A percentile compares a stretch with the other conserved stretches of the same genome.
Evolutionary conservation across 1,140 invertebrate species (phyloP).

Genomic region (Frieseomelitta varia): DNA sequence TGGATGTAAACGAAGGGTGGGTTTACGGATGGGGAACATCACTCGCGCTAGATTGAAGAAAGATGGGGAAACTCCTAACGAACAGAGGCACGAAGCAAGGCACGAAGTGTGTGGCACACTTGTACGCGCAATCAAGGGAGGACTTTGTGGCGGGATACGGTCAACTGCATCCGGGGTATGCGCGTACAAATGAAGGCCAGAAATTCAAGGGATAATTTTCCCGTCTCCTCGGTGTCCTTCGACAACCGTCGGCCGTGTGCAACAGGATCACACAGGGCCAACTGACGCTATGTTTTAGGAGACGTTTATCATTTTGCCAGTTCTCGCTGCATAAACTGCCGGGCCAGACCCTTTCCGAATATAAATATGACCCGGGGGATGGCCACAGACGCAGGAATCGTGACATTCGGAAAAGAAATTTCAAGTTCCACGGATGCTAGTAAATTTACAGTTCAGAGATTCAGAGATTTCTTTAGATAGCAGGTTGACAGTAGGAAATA

Average conservation of each 20-base stretch:
- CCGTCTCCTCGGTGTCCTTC: constrained; percentile 35
- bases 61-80: constrained; percentile 22
- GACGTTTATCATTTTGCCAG: constrained; percentile 1
- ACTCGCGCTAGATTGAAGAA: constrained; percentile 32
- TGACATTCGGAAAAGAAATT: too few species aligned
- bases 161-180: constrained; percentile 31
- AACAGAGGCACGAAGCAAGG: constrained; percentile 19
- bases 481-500: too few species aligned
- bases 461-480: too few species aligned
- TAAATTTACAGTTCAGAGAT: too few species aligned
- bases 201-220: constrained; percentile 67
- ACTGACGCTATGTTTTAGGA: constrained; percentile 11
- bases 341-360: neutral
- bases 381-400: too few species aligned
- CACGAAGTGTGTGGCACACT: constrained; percentile 29
- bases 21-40: constrained; percentile 15
- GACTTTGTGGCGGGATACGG: constrained; percentile 44
- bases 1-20: neutral
- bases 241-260: constrained; percentile 30
- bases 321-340: neutral
- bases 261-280: constrained; percentile 28
- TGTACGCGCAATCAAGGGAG: constrained; percentile 57
- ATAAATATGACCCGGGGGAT: neutral
- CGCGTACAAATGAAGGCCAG: constrained; percentile 49
- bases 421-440: too few species aligned